phyloP scores from a whole-genome alignment of 2,797 vertebrate genomes.

The Bradypodion pumilum region DNA sequence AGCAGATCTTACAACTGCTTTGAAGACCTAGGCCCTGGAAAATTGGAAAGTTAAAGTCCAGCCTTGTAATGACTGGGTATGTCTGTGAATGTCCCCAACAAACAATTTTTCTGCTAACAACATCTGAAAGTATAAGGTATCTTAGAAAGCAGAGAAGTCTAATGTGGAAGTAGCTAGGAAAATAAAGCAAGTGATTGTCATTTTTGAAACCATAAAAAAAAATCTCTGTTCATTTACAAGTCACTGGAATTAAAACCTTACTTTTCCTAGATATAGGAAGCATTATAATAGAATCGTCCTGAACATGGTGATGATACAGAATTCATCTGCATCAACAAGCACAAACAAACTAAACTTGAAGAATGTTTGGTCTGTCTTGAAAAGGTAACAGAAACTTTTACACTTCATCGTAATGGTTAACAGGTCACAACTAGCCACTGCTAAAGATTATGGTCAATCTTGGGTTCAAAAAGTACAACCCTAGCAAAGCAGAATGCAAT shows the following conservation, averaged over 20 bases:
- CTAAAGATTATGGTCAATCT: neutral
- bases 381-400: neutral
- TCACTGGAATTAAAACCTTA: neutral
- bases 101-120: neutral
- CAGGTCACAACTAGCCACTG: neutral
- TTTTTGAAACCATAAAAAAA: neutral
- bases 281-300: neutral
- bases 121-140: neutral
- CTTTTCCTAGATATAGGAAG: too few relatives aligned
- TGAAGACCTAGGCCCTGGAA: neutral
- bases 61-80: too few relatives aligned
- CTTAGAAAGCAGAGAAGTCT: neutral
- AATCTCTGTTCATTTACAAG: neutral
- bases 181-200: neutral
- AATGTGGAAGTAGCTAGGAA: neutral
- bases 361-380: neutral
- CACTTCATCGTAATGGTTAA: neutral
- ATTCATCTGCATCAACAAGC: neutral
- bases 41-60: neutral
- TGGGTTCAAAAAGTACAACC: neutral
- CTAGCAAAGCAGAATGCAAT: neutral
- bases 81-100: too few relatives aligned
- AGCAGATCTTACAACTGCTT: neutral
- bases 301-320: neutral
- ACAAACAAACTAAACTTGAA: neutral